A percentile compares a stretch with the other conserved stretches of the same genome.
Evolutionary conservation across 1,140 invertebrate species (phyloP).

Genomic region (Andrena cerasifolii): DNA sequence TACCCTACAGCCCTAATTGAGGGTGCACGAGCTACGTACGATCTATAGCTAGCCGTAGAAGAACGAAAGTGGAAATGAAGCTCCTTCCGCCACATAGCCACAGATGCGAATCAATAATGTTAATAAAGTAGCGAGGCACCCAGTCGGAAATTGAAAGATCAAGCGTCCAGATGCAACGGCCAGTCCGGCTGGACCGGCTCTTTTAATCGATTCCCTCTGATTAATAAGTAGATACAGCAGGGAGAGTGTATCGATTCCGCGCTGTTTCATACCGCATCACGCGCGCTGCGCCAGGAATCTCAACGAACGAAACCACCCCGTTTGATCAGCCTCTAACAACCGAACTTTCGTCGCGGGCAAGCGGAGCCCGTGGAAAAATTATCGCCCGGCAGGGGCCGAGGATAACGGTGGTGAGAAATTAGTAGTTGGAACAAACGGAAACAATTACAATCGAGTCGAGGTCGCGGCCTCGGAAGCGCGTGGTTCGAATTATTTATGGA

Average conservation of each 20-base stretch:
- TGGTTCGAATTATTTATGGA: conserved; percentile 67
- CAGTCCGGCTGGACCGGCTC: conserved; percentile 3
- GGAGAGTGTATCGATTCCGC: conserved; percentile 38
- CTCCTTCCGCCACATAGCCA: conserved; percentile 10
- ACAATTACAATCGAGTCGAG: conserved; percentile 21
- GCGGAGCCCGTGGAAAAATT: too few relatives aligned
- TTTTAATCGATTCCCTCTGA: conserved; percentile 61
- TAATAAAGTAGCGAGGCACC: conserved; percentile 51
- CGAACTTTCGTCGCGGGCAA: too few relatives aligned
- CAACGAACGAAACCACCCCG: too few relatives aligned
- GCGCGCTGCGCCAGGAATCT: too few relatives aligned
- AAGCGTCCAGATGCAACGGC: conserved; percentile 44
- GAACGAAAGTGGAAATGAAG: conserved; percentile 25
- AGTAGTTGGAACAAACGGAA: conserved; percentile 15
- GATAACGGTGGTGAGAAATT: conserved; percentile 35
- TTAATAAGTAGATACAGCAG: conserved; percentile 61
- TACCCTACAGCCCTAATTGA: too few relatives aligned
- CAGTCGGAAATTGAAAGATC: conserved; percentile 64
- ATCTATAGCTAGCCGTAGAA: neutral
- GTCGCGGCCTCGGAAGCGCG: conserved; percentile 5
- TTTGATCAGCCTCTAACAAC: too few relatives aligned
- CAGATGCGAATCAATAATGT: conserved; percentile 54
- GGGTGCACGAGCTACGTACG: too few relatives aligned
- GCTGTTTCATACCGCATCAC: conserved; percentile 20
- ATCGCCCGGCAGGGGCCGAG: conserved; percentile 2